These are phyloP conservation scores for Pyrgus malvae DNA, from an alignment of 2,888 invertebrate genomes.

Conservation along the genomic window DNA sequence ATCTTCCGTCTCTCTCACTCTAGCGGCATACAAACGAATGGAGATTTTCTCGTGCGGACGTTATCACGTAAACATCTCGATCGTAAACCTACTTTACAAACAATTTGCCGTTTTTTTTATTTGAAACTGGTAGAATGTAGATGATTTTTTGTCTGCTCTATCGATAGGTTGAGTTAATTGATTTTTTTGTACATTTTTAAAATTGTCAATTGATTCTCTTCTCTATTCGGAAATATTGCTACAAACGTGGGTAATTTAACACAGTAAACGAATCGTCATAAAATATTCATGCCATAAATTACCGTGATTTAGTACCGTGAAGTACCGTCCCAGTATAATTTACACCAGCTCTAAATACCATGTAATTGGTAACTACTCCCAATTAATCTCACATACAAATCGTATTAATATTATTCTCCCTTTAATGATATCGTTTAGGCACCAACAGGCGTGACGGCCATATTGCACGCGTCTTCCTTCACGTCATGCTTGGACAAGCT, in stretches of 20 bases:
- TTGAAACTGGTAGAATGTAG: too few species aligned
- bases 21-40: too few species aligned
- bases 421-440: conserved; percentile 54
- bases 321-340: background rate
- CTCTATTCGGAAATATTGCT: too few species aligned
- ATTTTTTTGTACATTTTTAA: background rate
- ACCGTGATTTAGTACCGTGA: too few species aligned
- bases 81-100: too few species aligned
- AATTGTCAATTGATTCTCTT: too few species aligned
- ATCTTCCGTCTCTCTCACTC: too few species aligned
- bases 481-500: conserved; percentile 51
- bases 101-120: too few species aligned
- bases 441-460: conserved; percentile 57
- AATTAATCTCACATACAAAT: conserved; percentile 35
- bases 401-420: conserved; percentile 43
- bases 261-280: background rate
- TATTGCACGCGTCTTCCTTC: conserved; percentile 56
- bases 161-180: background rate
- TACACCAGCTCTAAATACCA: conserved; percentile 34
- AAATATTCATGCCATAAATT: background rate
- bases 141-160: background rate
- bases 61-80: too few species aligned
- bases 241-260: too few species aligned
- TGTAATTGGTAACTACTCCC: conserved; percentile 40
- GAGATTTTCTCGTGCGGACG: too few species aligned